These are phyloP conservation scores for Batillaria attramentaria DNA, from an alignment of 1,140 invertebrate species.

Conservation along the genomic window DNA sequence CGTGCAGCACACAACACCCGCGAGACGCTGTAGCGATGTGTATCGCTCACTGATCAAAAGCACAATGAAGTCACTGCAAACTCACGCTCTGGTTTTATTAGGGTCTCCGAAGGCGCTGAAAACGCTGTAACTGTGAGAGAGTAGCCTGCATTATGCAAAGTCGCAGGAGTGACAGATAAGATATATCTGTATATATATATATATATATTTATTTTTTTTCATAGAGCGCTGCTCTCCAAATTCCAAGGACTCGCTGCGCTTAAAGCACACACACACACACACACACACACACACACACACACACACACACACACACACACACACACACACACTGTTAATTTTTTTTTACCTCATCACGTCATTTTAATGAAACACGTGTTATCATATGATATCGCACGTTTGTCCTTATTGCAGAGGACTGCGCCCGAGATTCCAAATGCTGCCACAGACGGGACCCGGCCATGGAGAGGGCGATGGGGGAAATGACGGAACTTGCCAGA, in stretches of 20 bases:
- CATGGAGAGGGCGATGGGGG: neutral
- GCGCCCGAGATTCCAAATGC: neutral
- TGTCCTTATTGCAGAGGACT: neutral
- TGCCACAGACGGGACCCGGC: neutral
- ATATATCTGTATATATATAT: neutral
- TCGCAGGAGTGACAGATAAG: too few relatives aligned
- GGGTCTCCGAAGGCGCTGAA: too few relatives aligned
- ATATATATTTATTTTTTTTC: neutral
- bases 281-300: neutral
- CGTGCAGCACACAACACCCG: too few relatives aligned
- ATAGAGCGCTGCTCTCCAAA: too few relatives aligned
- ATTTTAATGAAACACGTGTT: neutral
- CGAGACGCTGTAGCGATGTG: too few relatives aligned
- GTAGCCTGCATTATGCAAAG: too few relatives aligned
- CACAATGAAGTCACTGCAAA: too few relatives aligned
- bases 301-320: neutral
- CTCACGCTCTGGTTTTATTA: too few relatives aligned
- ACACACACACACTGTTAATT: neutral
- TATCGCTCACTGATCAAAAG: too few relatives aligned
- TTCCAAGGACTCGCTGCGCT: too few relatives aligned
- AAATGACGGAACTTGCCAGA: neutral
- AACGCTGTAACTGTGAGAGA: too few relatives aligned
- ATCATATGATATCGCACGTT: neutral
- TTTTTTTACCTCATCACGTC: neutral
- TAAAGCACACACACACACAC: constrained; percentile 6